phyloP scores from a whole-genome alignment of 2,113 vertebrate species.

The Macrotis lagotis region DNA sequence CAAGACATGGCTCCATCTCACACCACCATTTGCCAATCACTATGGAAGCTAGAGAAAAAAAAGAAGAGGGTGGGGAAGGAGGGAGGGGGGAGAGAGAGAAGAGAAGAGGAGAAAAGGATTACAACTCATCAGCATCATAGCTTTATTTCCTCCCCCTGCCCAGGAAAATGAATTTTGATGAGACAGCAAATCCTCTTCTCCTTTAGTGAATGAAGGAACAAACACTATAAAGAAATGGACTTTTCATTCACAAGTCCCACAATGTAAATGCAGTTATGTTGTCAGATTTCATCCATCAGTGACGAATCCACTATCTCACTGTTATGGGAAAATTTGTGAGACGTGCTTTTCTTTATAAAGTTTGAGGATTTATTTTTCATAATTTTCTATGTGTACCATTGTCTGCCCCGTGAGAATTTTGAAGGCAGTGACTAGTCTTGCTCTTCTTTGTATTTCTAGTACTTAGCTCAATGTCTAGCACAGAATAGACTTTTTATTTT shows the following conservation, averaged over 20 bases:
- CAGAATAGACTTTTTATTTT: too few relatives aligned
- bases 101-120: neutral
- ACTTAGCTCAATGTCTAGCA: neutral
- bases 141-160: neutral
- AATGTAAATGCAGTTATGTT: neutral
- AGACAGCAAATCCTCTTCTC: neutral
- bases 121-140: constrained; percentile 6
- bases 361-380: neutral
- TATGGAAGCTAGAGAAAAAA: constrained; percentile 89
- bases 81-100: too few relatives aligned
- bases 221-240: constrained; percentile 8
- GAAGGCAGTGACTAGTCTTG: neutral
- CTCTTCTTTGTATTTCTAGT: neutral
- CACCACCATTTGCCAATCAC: constrained; percentile 99
- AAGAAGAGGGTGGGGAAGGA: too few relatives aligned
- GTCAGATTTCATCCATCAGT: constrained; percentile 12
- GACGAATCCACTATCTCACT: constrained; percentile 21
- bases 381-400: neutral
- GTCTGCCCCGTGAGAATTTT: neutral
- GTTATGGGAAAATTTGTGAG: neutral
- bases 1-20: constrained; percentile 98
- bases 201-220: neutral
- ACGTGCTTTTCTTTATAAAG: neutral
- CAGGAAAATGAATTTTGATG: neutral
- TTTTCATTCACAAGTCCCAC: constrained; percentile 5